Conservation (phyloP, 2,888 invertebrate genomes). For the Sarcophaga subvicina region DNA sequence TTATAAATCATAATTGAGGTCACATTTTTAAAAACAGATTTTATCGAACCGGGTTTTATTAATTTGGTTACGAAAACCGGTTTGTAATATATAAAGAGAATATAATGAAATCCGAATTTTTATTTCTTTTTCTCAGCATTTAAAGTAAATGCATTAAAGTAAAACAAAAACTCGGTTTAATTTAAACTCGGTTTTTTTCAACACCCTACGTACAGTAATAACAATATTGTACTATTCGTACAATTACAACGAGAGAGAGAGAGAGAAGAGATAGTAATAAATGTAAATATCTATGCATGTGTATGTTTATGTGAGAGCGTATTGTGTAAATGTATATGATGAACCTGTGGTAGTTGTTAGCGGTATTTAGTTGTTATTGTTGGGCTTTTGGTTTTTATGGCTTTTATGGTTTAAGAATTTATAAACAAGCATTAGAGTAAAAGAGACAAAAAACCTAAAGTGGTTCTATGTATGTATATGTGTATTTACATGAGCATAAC, state of each 20-base stretch:
- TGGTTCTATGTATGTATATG: neutral
- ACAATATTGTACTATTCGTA: conserved; percentile 37
- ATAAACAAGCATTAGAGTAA: conserved; percentile 17
- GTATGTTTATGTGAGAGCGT: conserved; percentile 6
- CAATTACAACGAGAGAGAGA: conserved; percentile 2
- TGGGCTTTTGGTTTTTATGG: conserved; percentile 64
- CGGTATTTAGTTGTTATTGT: conserved; percentile 50
- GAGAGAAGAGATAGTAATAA: neutral
- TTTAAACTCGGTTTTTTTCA: neutral
- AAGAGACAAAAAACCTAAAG: neutral
- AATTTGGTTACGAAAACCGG: no score
- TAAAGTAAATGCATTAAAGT: no score
- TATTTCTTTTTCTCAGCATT: no score
- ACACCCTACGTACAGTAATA: conserved; percentile 11
- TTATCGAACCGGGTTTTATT: no score
- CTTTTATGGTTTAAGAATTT: conserved; percentile 56
- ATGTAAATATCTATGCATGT: neutral
- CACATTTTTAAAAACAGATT: no score
- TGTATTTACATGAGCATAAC: neutral
- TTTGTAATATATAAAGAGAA: no score
- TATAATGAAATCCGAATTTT: no score
- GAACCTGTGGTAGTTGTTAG: conserved; percentile 54
- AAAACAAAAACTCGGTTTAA: no score
- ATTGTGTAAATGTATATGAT: conserved; percentile 14
- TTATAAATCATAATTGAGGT: no score